Evolutionary conservation across 2,888 invertebrate species (phyloP).

Genomic region (Apantesis nais): DNA sequence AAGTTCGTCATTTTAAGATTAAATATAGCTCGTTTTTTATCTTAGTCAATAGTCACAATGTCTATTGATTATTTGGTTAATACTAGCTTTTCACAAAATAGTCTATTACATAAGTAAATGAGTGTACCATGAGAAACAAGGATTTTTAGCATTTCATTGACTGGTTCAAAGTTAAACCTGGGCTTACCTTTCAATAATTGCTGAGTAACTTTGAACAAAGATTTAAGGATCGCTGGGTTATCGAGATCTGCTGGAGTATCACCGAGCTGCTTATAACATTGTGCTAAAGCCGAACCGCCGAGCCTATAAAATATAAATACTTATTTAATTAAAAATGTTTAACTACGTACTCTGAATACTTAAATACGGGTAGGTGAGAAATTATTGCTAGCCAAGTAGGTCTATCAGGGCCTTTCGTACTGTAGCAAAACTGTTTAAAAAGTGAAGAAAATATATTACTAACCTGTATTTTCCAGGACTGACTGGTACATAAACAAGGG

Average conservation of each 20-base stretch:
- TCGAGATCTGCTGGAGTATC: slow-evolving; percentile 93
- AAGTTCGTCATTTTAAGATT: too few species aligned
- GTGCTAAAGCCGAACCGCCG: slow-evolving; percentile 97
- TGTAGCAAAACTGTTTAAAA: background rate
- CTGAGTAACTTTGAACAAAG: slow-evolving; percentile 94
- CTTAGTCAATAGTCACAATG: background rate
- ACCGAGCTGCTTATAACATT: slow-evolving; percentile 94
- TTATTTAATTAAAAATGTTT: background rate
- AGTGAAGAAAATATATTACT: slow-evolving; percentile 5
- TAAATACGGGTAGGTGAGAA: background rate
- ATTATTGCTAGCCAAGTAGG: background rate
- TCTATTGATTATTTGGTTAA: background rate
- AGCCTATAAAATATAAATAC: slow-evolving; percentile 80
- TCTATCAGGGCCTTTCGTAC: background rate
- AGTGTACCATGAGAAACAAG: too few species aligned
- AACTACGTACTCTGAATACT: background rate
- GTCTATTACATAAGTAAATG: background rate
- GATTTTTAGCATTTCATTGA: background rate
- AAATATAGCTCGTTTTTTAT: background rate
- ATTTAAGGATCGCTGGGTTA: slow-evolving; percentile 87
- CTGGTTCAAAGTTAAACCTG: too few species aligned
- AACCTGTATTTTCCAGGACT: slow-evolving; percentile 88
- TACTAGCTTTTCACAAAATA: background rate
- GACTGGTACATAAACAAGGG: slow-evolving; percentile 92
- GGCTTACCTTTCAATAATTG: slow-evolving; percentile 89